Percentiles rank a stretch among this genome's conserved stretches.
These are phyloP conservation scores for Epizoanthus scotinus DNA, from an alignment of 92 coral and sea anemone genomes.

Conservation along the genomic window DNA sequence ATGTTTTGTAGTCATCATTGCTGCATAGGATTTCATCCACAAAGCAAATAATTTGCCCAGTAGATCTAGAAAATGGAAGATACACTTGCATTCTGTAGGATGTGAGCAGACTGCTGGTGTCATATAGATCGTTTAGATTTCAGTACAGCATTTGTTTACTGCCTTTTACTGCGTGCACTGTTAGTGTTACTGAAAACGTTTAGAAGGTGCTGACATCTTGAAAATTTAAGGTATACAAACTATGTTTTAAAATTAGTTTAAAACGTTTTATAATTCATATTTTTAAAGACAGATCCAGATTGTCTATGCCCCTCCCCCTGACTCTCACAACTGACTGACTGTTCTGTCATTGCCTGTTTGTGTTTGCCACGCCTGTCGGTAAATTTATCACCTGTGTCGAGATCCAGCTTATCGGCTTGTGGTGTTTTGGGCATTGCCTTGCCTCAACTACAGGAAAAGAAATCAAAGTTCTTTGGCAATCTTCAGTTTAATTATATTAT, in stretches of 20 bases:
- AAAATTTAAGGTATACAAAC: background rate
- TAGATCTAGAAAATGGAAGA: background rate
- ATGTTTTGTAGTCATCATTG: no score
- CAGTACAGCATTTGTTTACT: background rate
- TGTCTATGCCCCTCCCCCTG: no score
- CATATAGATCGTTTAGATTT: background rate
- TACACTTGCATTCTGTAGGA: background rate
- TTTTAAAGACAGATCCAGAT: no score
- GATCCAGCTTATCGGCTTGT: background rate
- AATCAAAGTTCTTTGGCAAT: no score
- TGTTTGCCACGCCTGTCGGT: background rate
- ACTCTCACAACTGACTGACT: background rate
- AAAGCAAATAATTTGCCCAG: background rate
- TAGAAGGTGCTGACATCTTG: constrained; percentile 7
- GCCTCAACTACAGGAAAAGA: no score
- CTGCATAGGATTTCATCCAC: no score
- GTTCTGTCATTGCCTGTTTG: background rate
- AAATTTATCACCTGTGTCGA: no score
- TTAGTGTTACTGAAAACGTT: background rate
- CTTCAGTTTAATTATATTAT: background rate
- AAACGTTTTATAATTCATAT: no score
- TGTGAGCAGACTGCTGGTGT: background rate
- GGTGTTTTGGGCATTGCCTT: background rate
- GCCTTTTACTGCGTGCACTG: background rate
- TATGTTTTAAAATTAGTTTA: background rate